Base-by-base conservation (phyloP, 1,140 invertebrate genomes). In the Condylostylus longicornis region DNA sequence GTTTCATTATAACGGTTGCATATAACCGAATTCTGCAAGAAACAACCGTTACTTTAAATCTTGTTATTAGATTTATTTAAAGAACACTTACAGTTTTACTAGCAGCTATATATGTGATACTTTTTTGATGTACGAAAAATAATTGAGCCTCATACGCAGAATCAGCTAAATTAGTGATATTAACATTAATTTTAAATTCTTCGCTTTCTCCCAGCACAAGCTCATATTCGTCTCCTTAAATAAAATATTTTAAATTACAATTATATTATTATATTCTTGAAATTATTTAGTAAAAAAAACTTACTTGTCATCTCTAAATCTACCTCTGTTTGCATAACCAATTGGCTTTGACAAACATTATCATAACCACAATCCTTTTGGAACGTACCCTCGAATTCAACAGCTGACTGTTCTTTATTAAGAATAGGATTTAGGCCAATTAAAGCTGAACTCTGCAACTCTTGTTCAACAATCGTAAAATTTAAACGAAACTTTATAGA, bases 341-440 rank as follows among this genome's bases (percentile, higher is more conserved):
- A 58, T 51, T 90, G 71, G 57, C 87, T 93, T 47, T 86, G 73
- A 57, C 91, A 96, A 17, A 85, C 67, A 49, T 90, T 85, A 54
- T 95, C 86, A 1, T 71, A 63, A 6, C 88, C 90, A 55, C 90
- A 97, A 51, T 95, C 86, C 62, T 93, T 94, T 35, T 88, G 74
- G 65, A 97, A 94, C 17, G 76, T 79, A 3, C 82, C 87, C 49
- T 80, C 70, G 49, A 93, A 91, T 4, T 76, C 65, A 45, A 77
- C 76, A 8, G 75, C 75, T 1, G 87, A 85, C 54, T 82, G 75
- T 42, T 83, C 82, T 44, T 86, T 79, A 62, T 94, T 90, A 10
- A 94, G 61, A 35, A 94, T 89, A 0, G 90, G 88, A 44, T 58
- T 58, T 45, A 80, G 83, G 25, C 77, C 67, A 38, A 79, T 77